These are phyloP conservation scores for Drosophila meridionalis DNA, from an alignment of 2,888 invertebrate genomes.

Conservation along the genomic window DNA sequence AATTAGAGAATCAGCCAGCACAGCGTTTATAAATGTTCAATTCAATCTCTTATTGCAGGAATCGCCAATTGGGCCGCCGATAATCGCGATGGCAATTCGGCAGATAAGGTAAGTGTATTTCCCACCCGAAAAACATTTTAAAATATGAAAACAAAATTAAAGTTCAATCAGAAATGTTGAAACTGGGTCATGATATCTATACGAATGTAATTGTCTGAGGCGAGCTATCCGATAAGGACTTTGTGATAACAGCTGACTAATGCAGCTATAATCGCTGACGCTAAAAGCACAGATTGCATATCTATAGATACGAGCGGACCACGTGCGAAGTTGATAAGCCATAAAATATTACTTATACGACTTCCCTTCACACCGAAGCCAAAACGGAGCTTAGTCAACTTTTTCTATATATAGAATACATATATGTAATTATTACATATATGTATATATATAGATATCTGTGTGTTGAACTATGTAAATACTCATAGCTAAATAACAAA, in stretches of 20 bases:
- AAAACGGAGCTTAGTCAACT: neutral
- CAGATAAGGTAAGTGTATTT: conserved; percentile 84
- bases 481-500: neutral
- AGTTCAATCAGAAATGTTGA: neutral
- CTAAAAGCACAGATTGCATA: conserved; percentile 9
- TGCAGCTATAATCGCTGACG: conserved; percentile 53
- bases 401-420: neutral
- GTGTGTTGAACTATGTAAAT: neutral
- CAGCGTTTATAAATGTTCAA: conserved; percentile 36
- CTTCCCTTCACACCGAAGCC: conserved; percentile 13
- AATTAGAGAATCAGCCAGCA: conserved; percentile 15
- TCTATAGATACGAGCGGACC: conserved; percentile 1
- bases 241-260: conserved; percentile 50
- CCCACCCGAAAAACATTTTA: neutral
- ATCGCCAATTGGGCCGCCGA: conserved; percentile 84
- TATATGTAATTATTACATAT: neutral
- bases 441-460: neutral
- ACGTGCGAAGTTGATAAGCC: conserved; percentile 11
- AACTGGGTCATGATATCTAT: conserved; percentile 46
- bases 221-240: conserved; percentile 21
- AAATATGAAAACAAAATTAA: neutral
- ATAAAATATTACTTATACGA: conserved; percentile 7
- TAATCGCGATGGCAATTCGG: conserved; percentile 84
- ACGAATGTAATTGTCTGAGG: conserved; percentile 21
- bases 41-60: conserved; percentile 76